Evolutionary conservation across 2,113 vertebrate genomes (phyloP), one percentile per base, ranked within the genome.

Genomic region (Odocoileus virginianus): DNA sequence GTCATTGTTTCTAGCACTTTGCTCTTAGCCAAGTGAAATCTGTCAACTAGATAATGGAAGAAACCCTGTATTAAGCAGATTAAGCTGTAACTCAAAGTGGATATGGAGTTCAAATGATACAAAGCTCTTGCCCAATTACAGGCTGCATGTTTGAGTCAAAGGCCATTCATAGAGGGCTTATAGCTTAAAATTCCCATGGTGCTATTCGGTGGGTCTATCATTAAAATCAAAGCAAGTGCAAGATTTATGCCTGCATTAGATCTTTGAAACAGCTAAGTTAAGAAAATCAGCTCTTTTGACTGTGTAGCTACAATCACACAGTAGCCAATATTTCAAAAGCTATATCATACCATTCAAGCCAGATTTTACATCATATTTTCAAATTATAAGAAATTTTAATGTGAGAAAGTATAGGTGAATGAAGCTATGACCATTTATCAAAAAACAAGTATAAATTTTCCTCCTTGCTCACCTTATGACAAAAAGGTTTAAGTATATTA

Each of bases 211-310:
- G 64, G 90, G 71, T 47, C 71, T 96, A 13, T 74, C 64, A 74
- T 87, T 93, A 93, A 88, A 96, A 92, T 96, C 95, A 97, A 97
- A 97, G 90, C 64, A 84, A 90, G 95, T 76, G 71, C 78, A 95
- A 92, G 47, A 88, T 86, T 87, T 90, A 23, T 86, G 36, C 47
- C 50, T 87, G n/a, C 17, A 64, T 45, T 50, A n/a, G 11, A 86
- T 19, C 47, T 97, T 87, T 79, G 43, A 95, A 94, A 94, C 25
- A 95, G 82, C 4, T 36, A 52, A 52, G 30, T 81, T 47, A 82
- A 94, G 28, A 57, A 54, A 94, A 76, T 82, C 76, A 45, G 10
- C 14, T 86, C 50, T 54, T 92, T 91, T 89, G 52, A 92, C 14
- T 89, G 60, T 90, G 87, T 2, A 90, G 61, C 45, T 89, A 17